phyloP scores from a whole-genome alignment of 1,140 invertebrate genomes.

The Cydia amplana region DNA sequence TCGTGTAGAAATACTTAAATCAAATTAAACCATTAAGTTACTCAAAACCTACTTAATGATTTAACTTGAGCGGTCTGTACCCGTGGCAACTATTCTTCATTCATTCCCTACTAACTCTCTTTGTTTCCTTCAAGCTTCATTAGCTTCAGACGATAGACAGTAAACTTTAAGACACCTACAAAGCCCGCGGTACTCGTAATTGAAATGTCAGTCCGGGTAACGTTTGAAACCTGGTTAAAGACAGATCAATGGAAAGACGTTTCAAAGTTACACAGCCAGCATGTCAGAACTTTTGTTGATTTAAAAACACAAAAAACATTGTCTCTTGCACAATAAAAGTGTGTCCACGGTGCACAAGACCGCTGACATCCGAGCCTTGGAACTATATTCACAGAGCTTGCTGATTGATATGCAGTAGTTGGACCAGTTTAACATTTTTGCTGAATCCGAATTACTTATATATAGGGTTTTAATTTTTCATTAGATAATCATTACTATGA shows the following conservation, averaged over 20 bases:
- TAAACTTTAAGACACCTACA: neutral
- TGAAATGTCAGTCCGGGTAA: conserved; percentile 8
- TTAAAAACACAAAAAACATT: neutral
- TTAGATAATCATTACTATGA: too few relatives aligned
- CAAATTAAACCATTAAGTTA: too few relatives aligned
- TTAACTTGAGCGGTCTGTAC: too few relatives aligned
- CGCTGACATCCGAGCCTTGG: neutral
- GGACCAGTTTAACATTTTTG: neutral
- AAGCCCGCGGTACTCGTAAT: conserved; percentile 1
- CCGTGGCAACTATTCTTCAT: neutral
- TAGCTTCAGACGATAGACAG: neutral
- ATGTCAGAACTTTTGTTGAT: neutral
- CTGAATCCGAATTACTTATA: neutral
- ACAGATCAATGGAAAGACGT: neutral
- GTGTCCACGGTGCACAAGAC: neutral
- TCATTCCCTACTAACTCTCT: neutral
- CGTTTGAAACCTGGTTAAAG: neutral
- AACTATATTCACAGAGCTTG: neutral
- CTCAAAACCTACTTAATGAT: too few relatives aligned
- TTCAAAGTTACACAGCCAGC: neutral
- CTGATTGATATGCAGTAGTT: neutral
- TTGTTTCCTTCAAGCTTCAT: neutral
- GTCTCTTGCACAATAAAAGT: neutral
- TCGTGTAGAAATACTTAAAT: too few relatives aligned
- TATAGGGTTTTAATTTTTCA: neutral